phyloP scores from a whole-genome alignment of 2,113 vertebrate genomes.

The Proterorhinus semilunaris region DNA sequence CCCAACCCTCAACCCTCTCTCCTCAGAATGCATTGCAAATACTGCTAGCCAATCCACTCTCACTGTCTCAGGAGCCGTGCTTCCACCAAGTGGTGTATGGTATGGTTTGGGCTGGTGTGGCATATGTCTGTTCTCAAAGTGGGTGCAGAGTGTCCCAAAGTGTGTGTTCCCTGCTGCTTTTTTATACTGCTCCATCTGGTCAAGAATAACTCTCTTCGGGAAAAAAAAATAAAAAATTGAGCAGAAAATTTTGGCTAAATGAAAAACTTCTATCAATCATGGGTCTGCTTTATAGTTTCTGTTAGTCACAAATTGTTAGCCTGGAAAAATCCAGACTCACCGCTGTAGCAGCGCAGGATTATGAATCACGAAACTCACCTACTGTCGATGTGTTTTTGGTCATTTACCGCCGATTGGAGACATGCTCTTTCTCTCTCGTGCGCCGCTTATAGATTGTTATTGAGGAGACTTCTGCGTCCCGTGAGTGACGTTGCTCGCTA shows the following conservation, averaged over 20 bases:
- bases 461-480: no score
- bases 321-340: no score
- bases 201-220: neutral
- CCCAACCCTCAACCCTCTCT: constrained; percentile 58
- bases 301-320: no score
- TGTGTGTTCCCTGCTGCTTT: neutral
- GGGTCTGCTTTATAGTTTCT: no score
- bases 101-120: constrained; percentile 2
- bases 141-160: neutral
- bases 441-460: no score
- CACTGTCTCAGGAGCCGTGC: constrained; percentile 55
- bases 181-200: constrained; percentile 1
- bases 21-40: constrained; percentile 76
- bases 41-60: constrained; percentile 69
- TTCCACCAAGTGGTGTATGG: constrained; percentile 11
- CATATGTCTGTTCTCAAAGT: neutral
- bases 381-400: no score
- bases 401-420: no score
- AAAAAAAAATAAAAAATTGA: neutral
- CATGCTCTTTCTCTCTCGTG: no score
- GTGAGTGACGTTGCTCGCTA: no score
- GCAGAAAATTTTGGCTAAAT: neutral
- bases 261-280: no score
- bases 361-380: no score
- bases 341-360: no score